Evolutionary conservation across 2,113 vertebrate species (phyloP).

Genomic region (Neoarius graeffei): DNA sequence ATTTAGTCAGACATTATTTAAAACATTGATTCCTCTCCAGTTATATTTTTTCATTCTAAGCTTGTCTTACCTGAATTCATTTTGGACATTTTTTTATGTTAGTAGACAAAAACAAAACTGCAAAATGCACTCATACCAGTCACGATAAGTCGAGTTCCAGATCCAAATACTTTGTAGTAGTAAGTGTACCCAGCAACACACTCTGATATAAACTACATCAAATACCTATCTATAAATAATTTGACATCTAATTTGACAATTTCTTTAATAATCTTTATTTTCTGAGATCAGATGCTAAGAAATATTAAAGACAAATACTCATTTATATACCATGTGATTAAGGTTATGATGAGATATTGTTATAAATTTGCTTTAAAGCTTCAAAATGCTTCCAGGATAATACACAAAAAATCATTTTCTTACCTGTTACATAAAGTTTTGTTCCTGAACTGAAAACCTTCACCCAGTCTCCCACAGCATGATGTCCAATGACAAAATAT

Average conservation of each 20-base stretch:
- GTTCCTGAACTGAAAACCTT: conserved; percentile 47
- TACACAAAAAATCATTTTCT: neutral
- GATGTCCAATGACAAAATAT: conserved; percentile 15
- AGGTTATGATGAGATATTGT: neutral
- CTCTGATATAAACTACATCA: conserved; percentile 30
- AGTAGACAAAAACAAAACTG: neutral
- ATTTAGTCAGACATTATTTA: neutral
- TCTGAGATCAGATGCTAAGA: neutral
- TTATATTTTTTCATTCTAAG: neutral
- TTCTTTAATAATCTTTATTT: neutral
- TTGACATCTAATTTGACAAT: neutral
- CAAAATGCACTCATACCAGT: conserved; percentile 35
- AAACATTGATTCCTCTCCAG: neutral
- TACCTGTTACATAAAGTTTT: conserved; percentile 45
- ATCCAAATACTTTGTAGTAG: conserved; percentile 47
- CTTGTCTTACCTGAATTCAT: neutral
- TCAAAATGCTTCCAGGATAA: neutral
- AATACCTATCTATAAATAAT: conserved; percentile 17
- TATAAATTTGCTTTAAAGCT: neutral
- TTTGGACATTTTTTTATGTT: neutral
- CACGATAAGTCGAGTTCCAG: conserved; percentile 44
- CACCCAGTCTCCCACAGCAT: conserved; percentile 15
- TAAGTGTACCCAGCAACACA: neutral
- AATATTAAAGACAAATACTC: neutral
- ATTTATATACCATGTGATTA: neutral